Conservation (phyloP, 2,113 vertebrate genomes). For the Labeo rohita region DNA sequence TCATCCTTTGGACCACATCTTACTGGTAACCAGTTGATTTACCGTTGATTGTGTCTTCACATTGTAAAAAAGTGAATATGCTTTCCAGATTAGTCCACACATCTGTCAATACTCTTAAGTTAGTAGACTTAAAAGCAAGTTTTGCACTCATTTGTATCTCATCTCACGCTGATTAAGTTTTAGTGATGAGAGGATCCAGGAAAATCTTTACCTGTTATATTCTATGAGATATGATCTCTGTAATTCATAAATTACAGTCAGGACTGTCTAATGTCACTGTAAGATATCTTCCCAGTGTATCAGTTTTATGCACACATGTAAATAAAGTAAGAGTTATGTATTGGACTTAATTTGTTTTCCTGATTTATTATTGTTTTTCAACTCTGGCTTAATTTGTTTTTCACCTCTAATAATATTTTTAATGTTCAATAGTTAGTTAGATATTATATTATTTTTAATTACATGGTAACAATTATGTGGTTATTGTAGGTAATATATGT, state of each 20-base stretch:
- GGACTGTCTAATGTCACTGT: background rate
- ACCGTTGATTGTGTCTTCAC: background rate
- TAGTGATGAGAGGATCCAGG: background rate
- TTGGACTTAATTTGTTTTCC: conserved; percentile 24
- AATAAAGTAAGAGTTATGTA: conserved; percentile 67
- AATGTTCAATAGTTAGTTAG: background rate
- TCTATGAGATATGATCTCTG: background rate
- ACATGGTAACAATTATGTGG: background rate
- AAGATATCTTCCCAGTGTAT: background rate
- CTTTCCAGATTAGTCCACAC: background rate
- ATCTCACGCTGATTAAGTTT: background rate
- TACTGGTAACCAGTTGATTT: background rate
- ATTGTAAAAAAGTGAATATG: background rate
- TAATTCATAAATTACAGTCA: background rate
- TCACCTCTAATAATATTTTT: background rate
- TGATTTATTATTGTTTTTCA: background rate
- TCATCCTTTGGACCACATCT: background rate
- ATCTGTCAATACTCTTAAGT: background rate
- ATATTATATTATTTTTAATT: background rate
- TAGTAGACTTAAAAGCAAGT: background rate
- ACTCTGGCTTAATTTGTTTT: background rate
- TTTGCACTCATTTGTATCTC: background rate
- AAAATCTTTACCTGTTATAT: conserved; percentile 9
- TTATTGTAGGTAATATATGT: too few species aligned
- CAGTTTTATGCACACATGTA: conserved; percentile 56